Percentiles rank a stretch among this genome's conserved stretches.
phyloP scores from a whole-genome alignment of 2,113 vertebrate species.

The Tupaia chinensis region DNA sequence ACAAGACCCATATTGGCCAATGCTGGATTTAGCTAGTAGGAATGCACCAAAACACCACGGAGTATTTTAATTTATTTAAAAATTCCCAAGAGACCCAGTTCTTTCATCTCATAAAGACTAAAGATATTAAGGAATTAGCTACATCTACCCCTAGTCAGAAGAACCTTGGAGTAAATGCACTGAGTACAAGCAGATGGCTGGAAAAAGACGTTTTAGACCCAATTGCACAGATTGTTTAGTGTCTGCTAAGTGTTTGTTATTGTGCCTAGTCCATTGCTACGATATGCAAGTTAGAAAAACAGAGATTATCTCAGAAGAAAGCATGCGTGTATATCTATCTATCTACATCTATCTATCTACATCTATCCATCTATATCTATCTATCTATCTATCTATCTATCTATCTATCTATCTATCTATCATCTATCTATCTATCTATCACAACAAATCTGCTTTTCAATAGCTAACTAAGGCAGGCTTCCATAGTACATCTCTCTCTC shows the following conservation, averaged over 20 bases:
- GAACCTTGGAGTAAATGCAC: neutral
- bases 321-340: neutral
- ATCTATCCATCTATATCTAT: too few species aligned
- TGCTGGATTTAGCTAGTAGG: neutral
- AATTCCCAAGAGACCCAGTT: neutral
- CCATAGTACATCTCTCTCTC: too few species aligned
- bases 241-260: neutral
- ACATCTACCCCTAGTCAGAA: neutral
- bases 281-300: conserved; percentile 1
- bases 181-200: neutral
- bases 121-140: neutral
- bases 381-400: too few species aligned
- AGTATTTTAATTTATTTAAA: neutral
- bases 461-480: neutral
- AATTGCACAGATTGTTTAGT: neutral
- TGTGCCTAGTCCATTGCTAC: neutral
- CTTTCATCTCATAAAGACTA: neutral
- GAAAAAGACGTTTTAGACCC: neutral
- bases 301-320: conserved; percentile 27
- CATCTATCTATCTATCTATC: too few species aligned
- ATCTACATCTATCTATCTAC: too few species aligned
- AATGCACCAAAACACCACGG: neutral
- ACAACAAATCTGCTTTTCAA: neutral
- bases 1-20: neutral
- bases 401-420: too few species aligned